Base-by-base conservation (phyloP, 1,140 invertebrate species). In the Apis laboriosa region DNA sequence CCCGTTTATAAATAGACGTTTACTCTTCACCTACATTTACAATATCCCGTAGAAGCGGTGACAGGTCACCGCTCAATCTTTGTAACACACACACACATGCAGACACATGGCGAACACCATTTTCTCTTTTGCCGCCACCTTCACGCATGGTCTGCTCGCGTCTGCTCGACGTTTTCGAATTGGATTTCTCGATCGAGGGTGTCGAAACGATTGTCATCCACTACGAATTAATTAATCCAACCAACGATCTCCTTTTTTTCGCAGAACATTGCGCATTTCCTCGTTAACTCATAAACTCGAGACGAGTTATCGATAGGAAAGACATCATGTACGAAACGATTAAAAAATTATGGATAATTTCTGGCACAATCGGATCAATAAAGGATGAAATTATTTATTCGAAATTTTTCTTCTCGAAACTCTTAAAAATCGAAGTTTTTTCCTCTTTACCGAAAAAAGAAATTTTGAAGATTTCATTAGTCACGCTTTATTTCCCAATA, bases 1-100 rank as follows among this genome's bases (percentile, higher is more conserved):
- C 15, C 55, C 82, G 87, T 92, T 93, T 93, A 94, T 93, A 92
- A 94, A 94, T 94, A 94, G 92, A 91, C 81, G 83, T 90, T 93
- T 93, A 93, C 92, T 93, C 92, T 93, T 93, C 90, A 93, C 92
- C 91, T 91, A 93, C 91, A 93, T 91, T 93, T 91, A 91, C 89
- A 91, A 89, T 90, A 90, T 88, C 89, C 90, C 89, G 89, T 85
- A 84, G 85, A 90, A 91, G 87, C 87, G 87, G 90, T 90, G 89
- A 93, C 92, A 93, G 92, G 92, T 93, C 92, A 92, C 91, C 90
- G 92, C 84, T 94, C 93, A 93, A 93, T 92, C 89, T 91, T 89
- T 88, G 90, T 89, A 82, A 88, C 68, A 84, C 58, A 78, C 64
- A 86, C 64, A 85, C 64, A 86, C 64, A 85, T 61, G 64, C 53